These are phyloP conservation scores for Phoxinus dragarum DNA, from an alignment of 2,797 vertebrate genomes.

Conservation along the genomic window DNA sequence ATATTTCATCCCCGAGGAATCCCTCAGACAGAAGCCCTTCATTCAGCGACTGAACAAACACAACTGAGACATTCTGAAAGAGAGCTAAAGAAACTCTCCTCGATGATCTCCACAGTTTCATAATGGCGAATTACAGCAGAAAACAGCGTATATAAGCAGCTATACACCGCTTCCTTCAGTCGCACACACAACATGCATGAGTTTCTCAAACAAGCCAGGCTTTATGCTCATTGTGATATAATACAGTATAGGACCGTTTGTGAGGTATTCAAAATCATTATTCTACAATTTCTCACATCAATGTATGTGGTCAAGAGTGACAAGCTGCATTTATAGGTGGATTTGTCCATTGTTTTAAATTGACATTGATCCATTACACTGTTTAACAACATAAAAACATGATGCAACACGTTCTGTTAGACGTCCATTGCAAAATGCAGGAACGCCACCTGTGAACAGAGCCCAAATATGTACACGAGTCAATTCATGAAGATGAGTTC, in stretches of 20 bases:
- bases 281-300: not conserved
- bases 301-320: not conserved
- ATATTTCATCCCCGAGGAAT: slow-evolving; percentile 51
- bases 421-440: too few relatives aligned
- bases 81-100: slow-evolving; percentile 3
- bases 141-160: slow-evolving; percentile 61
- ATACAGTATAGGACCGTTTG: not conserved
- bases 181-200: slow-evolving; percentile 11
- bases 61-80: slow-evolving; percentile 22
- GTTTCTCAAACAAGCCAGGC: not conserved
- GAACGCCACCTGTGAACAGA: too few relatives aligned
- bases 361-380: not conserved
- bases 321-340: not conserved
- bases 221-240: not conserved
- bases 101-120: slow-evolving; percentile 57
- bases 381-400: not conserved
- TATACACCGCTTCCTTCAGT: slow-evolving; percentile 56
- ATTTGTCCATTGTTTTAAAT: not conserved
- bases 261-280: not conserved
- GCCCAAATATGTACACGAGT: too few relatives aligned
- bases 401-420: too few relatives aligned
- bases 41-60: slow-evolving; percentile 35
- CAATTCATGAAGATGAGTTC: too few relatives aligned
- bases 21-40: slow-evolving; percentile 12
- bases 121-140: slow-evolving; percentile 52